Base-by-base conservation (phyloP, 2,113 vertebrate species). In the Hassar affinis region DNA sequence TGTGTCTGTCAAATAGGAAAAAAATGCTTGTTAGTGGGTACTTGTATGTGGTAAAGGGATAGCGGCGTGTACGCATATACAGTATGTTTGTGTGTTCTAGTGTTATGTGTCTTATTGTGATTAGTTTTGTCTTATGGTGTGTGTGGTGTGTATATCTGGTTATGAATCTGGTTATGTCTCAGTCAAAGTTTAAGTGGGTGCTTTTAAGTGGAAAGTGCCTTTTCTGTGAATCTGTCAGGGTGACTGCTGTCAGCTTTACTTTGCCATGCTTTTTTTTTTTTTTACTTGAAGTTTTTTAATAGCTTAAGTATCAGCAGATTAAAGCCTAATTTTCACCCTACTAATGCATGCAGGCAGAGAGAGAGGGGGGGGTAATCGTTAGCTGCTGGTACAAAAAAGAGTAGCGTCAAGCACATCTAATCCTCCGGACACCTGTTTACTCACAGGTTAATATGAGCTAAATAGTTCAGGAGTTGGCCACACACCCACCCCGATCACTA, bases 331-430 rank as follows among this genome's bases (percentile, higher is more conserved):
- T 17, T 38, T 1, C 22, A 78, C 27, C 42, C 18, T 54, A 42
- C 30, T 52, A 52, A 22, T 74, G 35, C 68, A 54, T 27, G 18
- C 35, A 14, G 54, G 35, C 22, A 78, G 30, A 62, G 49, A 10
- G 51, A 69, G 51, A 74, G 9, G 27, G 9, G 27, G 15, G 8
- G 68, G 66, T 75, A 69, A 33, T 80, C 11, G 22, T 25, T 33
- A 64, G 51, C 10, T 56, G 6, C 61, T 35, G 42, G 18, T 18
- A 54, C 6, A 81, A 66, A 52, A 64, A 38, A 54, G 62, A 49
- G 52, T 42, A 69, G 17, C 72, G 75, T 80, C 42, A 80, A 82
- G 80, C 35, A 57, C 82, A 72, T 84, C 83, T 74, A 35, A 69
- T 61, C n/a, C 54, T 66, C 18, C 30, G 27, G 49, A 79, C 84